Evolutionary conservation across 2,888 invertebrate genomes (phyloP).

Genomic region (Hipparchia sbordonii): DNA sequence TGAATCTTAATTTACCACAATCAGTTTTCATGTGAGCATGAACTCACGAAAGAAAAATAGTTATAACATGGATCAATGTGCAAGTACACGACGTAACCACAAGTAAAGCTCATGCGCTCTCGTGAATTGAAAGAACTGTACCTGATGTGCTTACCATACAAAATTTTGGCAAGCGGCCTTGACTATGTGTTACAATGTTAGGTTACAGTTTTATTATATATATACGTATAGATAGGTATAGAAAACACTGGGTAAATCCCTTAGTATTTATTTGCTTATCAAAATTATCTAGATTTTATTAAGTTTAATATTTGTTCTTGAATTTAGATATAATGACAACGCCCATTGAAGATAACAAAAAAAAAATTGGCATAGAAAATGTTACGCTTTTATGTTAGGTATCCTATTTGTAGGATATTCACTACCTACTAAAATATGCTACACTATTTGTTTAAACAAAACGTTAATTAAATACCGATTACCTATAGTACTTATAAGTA

Average conservation of each 20-base stretch:
- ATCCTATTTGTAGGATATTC: not conserved
- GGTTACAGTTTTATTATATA: not conserved
- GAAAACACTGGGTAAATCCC: slow-evolving; percentile 8
- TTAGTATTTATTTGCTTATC: slow-evolving; percentile 17
- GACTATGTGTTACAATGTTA: not conserved
- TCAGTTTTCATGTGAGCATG: not conserved
- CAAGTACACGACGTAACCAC: too few relatives aligned
- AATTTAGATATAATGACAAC: slow-evolving; percentile 23
- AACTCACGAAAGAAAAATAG: not conserved
- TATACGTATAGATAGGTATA: slow-evolving; percentile 1
- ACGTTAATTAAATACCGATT: too few relatives aligned
- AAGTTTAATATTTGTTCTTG: slow-evolving; percentile 19
- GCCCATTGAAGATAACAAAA: slow-evolving; percentile 20
- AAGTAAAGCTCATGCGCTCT: too few relatives aligned
- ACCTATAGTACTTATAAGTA: too few relatives aligned
- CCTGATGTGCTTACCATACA: too few relatives aligned
- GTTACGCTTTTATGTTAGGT: not conserved
- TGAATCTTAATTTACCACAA: too few relatives aligned
- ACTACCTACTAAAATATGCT: not conserved
- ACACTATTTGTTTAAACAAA: too few relatives aligned
- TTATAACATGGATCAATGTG: not conserved
- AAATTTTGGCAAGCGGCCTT: slow-evolving; percentile 24
- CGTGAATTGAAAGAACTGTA: too few relatives aligned
- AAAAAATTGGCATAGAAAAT: slow-evolving; percentile 2
- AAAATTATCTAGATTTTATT: slow-evolving; percentile 15